Evolutionary conservation across 1,140 invertebrate species (phyloP).

Genomic region (Lordiphosa clarofinis): DNA sequence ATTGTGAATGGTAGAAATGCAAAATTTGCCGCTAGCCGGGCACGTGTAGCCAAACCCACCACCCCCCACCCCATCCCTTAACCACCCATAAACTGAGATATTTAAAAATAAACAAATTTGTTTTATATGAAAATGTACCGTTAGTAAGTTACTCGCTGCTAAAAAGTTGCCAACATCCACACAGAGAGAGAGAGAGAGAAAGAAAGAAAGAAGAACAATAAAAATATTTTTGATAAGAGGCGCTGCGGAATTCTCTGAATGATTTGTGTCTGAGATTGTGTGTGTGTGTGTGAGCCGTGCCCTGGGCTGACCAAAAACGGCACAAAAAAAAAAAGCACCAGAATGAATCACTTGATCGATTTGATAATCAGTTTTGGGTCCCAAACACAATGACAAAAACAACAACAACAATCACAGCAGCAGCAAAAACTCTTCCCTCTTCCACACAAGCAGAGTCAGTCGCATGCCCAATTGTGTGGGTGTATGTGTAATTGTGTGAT

Average conservation of each 20-base stretch:
- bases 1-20: neutral
- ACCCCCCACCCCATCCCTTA: neutral
- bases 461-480: neutral
- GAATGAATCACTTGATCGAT: slow-evolving; percentile 45
- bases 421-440: neutral
- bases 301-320: slow-evolving; percentile 7
- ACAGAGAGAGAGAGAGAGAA: no score
- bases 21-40: slow-evolving; percentile 7
- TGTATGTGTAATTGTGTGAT: no score
- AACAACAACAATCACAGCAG: no score
- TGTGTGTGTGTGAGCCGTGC: slow-evolving; percentile 15
- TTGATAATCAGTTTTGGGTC: slow-evolving; percentile 20
- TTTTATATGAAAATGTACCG: neutral
- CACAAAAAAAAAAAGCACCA: slow-evolving; percentile 1
- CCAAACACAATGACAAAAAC: neutral
- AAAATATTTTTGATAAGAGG: slow-evolving; percentile 30
- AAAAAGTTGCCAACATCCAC: slow-evolving; percentile 10
- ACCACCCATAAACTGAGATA: neutral
- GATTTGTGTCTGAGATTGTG: slow-evolving; percentile 23
- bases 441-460: neutral
- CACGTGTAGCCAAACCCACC: slow-evolving; percentile 8
- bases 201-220: slow-evolving; percentile 8
- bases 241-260: slow-evolving; percentile 27
- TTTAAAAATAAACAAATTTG: no score
- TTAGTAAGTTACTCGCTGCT: slow-evolving; percentile 3